A percentile compares a stretch with the other conserved stretches of the same genome.
These are phyloP conservation scores for Ommatoiulus sabulosus DNA, from an alignment of 2,888 invertebrate genomes.

Conservation along the genomic window DNA sequence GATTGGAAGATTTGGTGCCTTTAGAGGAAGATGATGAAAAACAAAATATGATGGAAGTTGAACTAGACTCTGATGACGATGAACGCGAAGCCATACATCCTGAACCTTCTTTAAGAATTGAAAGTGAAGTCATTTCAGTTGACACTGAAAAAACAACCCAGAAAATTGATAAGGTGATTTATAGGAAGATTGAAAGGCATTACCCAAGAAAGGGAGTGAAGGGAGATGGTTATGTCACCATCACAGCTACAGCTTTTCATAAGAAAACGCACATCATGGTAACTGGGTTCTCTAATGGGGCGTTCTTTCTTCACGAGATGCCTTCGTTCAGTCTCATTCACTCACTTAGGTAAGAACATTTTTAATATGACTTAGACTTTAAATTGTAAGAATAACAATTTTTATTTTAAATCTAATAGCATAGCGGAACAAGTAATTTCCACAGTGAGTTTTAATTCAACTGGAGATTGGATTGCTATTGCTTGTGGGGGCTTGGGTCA, in stretches of 20 bases:
- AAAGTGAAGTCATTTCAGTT: too few relatives aligned
- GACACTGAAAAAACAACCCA: neutral
- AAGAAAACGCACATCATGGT: constrained; percentile 83
- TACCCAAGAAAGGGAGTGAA: neutral
- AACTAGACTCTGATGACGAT: neutral
- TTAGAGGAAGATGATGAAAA: neutral
- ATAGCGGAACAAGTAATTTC: constrained; percentile 88
- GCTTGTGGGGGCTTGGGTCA: constrained; percentile 89
- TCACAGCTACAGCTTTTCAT: constrained; percentile 89
- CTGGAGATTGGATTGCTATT: constrained; percentile 97
- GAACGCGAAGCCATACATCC: neutral
- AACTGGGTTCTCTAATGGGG: constrained; percentile 89
- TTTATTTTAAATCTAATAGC: constrained; percentile 69
- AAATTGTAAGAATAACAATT: neutral
- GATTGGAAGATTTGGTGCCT: constrained; percentile 3
- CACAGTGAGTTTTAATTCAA: constrained; percentile 82
- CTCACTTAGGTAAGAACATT: constrained; percentile 73
- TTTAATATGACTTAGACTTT: neutral
- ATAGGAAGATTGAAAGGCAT: constrained; percentile 13
- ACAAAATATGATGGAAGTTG: neutral
- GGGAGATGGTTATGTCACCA: constrained; percentile 67
- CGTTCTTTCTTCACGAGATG: constrained; percentile 93
- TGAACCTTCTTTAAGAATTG: neutral
- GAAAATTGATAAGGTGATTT: neutral
- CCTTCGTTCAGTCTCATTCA: constrained; percentile 94